Evolutionary conservation across 2,113 vertebrate genomes (phyloP).

Genomic region (Parus major): DNA sequence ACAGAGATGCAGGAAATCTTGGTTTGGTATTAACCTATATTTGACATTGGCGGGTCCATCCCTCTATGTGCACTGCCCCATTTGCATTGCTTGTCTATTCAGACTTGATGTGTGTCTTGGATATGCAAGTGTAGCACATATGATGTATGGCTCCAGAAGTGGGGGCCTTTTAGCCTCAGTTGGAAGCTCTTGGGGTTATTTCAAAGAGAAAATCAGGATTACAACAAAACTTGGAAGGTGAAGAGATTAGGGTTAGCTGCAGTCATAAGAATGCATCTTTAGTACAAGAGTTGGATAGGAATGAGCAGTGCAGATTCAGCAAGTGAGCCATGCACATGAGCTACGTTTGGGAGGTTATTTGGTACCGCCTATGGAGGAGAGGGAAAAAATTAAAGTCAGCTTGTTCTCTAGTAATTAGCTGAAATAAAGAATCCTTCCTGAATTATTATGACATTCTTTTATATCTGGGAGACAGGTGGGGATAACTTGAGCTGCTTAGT

Average conservation of each 20-base stretch:
- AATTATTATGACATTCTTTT: background rate
- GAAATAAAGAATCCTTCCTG: background rate
- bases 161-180: background rate
- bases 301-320: background rate
- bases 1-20: background rate
- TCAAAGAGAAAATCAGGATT: background rate
- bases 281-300: background rate
- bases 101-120: background rate
- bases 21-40: background rate
- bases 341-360: background rate
- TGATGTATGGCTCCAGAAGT: background rate
- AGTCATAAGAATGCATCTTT: background rate
- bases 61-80: background rate
- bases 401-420: background rate
- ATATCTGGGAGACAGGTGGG: background rate
- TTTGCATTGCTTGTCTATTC: background rate
- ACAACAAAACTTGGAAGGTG: background rate
- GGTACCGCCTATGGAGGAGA: background rate
- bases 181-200: background rate
- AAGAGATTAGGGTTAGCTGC: background rate
- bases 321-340: background rate
- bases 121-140: accelerated
- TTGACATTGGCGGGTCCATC: background rate
- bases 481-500: background rate
- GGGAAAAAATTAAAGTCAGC: background rate